A percentile compares a stretch with the other conserved stretches of the same genome.
These are phyloP conservation scores for Allophyes oxyacanthae DNA, from an alignment of 2,888 invertebrate genomes.

Conservation along the genomic window DNA sequence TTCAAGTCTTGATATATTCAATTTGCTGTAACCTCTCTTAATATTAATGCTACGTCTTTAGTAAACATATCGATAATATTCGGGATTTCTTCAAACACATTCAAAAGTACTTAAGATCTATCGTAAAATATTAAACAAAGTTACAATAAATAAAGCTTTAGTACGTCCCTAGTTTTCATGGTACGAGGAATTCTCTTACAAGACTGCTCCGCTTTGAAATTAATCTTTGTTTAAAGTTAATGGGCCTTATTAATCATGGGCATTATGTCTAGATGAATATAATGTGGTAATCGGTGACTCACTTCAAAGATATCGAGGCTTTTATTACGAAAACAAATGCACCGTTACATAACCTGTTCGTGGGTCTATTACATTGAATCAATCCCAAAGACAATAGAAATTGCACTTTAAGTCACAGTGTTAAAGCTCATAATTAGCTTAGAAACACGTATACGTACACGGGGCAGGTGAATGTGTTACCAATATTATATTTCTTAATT, in stretches of 20 bases:
- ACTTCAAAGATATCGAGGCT: constrained; percentile 74
- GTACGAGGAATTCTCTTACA: constrained; percentile 65
- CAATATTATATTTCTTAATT: constrained; percentile 78
- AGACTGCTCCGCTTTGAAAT: constrained; percentile 69
- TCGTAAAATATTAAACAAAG: constrained; percentile 16
- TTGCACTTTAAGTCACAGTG: constrained; percentile 45
- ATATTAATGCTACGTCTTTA: no score
- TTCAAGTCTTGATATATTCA: no score
- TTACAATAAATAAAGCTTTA: constrained; percentile 29
- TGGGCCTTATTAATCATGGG: constrained; percentile 84
- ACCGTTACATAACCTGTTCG: constrained; percentile 75
- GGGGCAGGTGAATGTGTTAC: constrained; percentile 81
- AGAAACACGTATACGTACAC: constrained; percentile 10
- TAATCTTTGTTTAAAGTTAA: constrained; percentile 87
- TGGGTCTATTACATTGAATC: constrained; percentile 61
- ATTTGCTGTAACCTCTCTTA: no score
- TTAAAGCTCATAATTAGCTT: constrained; percentile 52
- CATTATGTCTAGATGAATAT: constrained; percentile 83
- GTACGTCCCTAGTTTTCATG: constrained; percentile 52
- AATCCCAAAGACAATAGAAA: constrained; percentile 47
- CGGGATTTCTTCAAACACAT: no score
- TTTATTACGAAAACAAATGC: constrained; percentile 83
- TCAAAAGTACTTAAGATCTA: no score
- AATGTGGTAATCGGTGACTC: constrained; percentile 83
- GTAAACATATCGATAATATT: no score